phyloP scores from a whole-genome alignment of 2,113 vertebrate genomes.

The Bolborhynchus lineola region DNA sequence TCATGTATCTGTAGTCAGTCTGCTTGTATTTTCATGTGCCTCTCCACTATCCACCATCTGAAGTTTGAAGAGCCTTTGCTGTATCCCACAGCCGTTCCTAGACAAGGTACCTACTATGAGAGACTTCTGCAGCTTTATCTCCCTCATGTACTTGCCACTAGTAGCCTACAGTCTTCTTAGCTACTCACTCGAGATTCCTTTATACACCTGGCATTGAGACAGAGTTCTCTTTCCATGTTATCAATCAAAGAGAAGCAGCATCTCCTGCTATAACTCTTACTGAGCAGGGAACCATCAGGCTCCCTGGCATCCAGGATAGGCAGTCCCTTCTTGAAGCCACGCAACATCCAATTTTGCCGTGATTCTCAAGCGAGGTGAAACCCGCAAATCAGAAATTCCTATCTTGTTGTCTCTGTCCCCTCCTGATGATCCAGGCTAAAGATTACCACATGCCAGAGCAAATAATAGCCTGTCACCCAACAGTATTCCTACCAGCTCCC shows the following conservation, averaged over 20 bases:
- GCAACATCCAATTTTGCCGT: neutral
- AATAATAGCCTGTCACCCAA: neutral
- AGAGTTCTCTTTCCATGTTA: neutral
- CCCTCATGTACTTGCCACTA: neutral
- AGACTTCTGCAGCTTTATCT: neutral
- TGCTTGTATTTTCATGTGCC: neutral
- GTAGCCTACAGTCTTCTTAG: neutral
- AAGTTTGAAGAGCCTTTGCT: neutral
- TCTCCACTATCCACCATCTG: neutral
- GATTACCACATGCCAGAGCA: neutral
- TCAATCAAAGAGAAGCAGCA: neutral
- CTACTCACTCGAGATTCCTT: neutral
- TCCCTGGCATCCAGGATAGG: neutral
- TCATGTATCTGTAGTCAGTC: neutral
- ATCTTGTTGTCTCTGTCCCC: neutral
- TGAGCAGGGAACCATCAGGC: neutral
- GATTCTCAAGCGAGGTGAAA: neutral
- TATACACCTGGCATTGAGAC: neutral
- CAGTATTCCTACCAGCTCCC: neutral
- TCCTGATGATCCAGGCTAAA: neutral
- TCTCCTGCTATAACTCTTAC: neutral
- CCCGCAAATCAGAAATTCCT: neutral
- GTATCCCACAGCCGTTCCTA: neutral
- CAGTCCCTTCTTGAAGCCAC: neutral
- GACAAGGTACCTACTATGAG: neutral